Conservation (phyloP, 2,888 invertebrate species). For the Pegoplata infirma region DNA sequence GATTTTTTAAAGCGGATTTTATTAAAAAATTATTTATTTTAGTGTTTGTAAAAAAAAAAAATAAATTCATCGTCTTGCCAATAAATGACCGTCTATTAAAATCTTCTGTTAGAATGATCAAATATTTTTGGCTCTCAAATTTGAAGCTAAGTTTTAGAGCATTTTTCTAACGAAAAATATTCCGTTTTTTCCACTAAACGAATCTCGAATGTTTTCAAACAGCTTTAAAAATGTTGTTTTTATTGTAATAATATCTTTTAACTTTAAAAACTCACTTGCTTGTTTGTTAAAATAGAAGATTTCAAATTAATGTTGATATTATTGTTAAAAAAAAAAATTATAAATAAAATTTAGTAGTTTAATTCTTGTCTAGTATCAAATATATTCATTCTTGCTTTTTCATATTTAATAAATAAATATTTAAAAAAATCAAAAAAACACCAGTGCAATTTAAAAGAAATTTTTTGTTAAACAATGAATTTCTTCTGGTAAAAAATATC, state of each 20-base stretch:
- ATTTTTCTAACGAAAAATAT: no score
- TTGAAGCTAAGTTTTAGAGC: conserved; percentile 1
- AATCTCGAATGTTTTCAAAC: conserved; percentile 54
- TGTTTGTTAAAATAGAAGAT: not conserved
- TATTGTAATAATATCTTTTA: conserved; percentile 1
- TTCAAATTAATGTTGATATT: conserved; percentile 26
- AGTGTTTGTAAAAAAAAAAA: not conserved
- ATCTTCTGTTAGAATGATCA: no score
- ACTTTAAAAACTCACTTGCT: conserved; percentile 38
- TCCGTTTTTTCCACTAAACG: conserved; percentile 11
- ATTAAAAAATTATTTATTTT: not conserved
- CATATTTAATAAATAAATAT: not conserved
- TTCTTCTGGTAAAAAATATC: conserved; percentile 5
- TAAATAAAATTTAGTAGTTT: not conserved
- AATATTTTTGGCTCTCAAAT: conserved; percentile 16
- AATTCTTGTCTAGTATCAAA: not conserved
- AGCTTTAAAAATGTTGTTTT: not conserved
- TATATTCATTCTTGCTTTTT: not conserved
- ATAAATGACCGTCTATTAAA: conserved; percentile 28
- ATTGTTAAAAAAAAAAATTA: not conserved
- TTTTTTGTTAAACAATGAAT: conserved; percentile 45
- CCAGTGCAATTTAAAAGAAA: conserved; percentile 51
- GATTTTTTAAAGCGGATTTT: conserved; percentile 27
- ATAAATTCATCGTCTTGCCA: conserved; percentile 53
- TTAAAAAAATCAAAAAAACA: conserved; percentile 10